Percentiles rank a stretch among this genome's conserved stretches.
phyloP scores from a whole-genome alignment of 2,113 vertebrate species.

The Alethe diademata region DNA sequence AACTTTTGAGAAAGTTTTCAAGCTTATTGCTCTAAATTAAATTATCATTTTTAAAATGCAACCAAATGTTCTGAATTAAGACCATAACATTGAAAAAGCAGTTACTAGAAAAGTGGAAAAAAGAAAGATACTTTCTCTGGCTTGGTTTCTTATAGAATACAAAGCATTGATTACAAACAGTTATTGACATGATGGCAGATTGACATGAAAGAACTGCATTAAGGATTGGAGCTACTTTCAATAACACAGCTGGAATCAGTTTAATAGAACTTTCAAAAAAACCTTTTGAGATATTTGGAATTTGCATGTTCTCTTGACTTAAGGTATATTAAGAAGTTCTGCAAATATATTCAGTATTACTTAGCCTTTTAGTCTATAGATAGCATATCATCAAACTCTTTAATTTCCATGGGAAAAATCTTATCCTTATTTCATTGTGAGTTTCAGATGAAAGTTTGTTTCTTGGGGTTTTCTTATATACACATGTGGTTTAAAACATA shows the following conservation, averaged over 20 bases:
- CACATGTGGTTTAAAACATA: not conserved
- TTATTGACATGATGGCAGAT: not conserved
- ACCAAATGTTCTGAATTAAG: not conserved
- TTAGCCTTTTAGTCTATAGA: not conserved
- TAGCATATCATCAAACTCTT: not conserved
- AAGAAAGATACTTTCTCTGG: not conserved
- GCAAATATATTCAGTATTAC: not conserved
- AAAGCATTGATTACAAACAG: not conserved
- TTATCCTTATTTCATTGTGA: not conserved
- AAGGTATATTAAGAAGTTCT: not conserved
- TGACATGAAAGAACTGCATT: not conserved
- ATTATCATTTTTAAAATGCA: not conserved
- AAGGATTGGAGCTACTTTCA: not conserved
- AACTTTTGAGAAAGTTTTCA: not conserved
- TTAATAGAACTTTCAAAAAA: not conserved
- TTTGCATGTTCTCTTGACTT: not conserved
- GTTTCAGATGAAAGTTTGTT: not conserved
- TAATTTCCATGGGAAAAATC: not conserved
- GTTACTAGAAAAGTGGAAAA: not conserved
- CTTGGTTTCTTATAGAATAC: not conserved
- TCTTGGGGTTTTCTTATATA: not conserved
- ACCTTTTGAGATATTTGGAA: not conserved
- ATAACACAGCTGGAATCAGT: not conserved
- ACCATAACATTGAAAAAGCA: not conserved
- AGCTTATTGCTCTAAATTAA: not conserved